Conservation (phyloP, 2,113 vertebrate species). For the Saguinus midas region DNA sequence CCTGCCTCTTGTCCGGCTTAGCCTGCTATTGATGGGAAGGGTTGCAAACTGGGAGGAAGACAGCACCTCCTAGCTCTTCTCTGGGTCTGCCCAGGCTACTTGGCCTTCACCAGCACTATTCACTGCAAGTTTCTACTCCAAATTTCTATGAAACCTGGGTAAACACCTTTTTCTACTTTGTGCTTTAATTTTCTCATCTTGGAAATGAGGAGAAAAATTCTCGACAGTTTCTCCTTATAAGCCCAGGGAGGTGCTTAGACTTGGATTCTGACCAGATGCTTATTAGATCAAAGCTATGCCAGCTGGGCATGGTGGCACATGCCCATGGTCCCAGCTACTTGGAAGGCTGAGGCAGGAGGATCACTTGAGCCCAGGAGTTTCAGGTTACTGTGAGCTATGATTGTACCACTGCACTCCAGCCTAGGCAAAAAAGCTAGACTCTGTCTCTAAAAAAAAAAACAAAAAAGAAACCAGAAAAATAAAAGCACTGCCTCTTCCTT, state of each 20-base stretch:
- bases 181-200: neutral
- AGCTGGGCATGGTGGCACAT: no score
- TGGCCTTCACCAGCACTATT: neutral
- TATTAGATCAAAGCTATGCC: neutral
- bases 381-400: no score
- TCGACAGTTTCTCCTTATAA: neutral
- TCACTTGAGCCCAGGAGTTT: no score
- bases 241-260: neutral
- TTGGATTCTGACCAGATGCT: neutral
- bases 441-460: no score
- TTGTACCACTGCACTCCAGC: no score
- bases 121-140: neutral
- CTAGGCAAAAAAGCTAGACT: no score
- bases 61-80: neutral
- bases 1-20: neutral
- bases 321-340: no score
- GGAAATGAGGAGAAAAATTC: neutral
- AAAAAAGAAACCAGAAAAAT: no score
- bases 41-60: neutral
- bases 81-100: neutral
- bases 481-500: no score
- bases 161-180: neutral
- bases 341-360: no score
- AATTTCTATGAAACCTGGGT: neutral
- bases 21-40: neutral